These are phyloP conservation scores for Falcunculus frontatus DNA, from an alignment of 2,113 vertebrate genomes.

Conservation along the genomic window DNA sequence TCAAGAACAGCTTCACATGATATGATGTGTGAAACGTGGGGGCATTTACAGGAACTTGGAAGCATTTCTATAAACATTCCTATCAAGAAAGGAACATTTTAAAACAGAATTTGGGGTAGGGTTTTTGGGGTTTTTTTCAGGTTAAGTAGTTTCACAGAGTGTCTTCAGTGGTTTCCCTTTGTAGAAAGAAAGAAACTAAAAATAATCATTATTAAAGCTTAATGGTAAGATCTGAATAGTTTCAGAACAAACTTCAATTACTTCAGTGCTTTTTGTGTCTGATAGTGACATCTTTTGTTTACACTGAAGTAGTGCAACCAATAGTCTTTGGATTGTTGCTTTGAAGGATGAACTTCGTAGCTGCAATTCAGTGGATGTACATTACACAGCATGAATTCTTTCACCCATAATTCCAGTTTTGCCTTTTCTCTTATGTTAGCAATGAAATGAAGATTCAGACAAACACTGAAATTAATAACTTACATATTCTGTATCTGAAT, in stretches of 20 bases:
- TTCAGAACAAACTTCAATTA: neutral
- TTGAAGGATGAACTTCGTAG: neutral
- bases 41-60: conserved; percentile 53
- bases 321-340: neutral
- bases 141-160: neutral
- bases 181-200: conserved; percentile 42
- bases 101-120: neutral
- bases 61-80: neutral
- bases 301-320: neutral
- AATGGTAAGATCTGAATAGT: neutral
- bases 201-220: neutral
- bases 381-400: neutral
- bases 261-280: neutral
- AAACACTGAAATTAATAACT: neutral
- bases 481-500: neutral
- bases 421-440: neutral
- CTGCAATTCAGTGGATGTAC: neutral
- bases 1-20: conserved; percentile 17
- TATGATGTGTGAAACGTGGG: neutral
- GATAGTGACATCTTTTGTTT: conserved; percentile 52
- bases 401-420: neutral
- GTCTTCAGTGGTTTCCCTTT: conserved; percentile 14
- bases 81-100: neutral
- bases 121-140: neutral
- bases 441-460: neutral